A percentile compares a stretch with the other conserved stretches of the same genome.
Evolutionary conservation across 1,140 invertebrate species (phyloP).

Genomic region (Eciton burchellii): DNA sequence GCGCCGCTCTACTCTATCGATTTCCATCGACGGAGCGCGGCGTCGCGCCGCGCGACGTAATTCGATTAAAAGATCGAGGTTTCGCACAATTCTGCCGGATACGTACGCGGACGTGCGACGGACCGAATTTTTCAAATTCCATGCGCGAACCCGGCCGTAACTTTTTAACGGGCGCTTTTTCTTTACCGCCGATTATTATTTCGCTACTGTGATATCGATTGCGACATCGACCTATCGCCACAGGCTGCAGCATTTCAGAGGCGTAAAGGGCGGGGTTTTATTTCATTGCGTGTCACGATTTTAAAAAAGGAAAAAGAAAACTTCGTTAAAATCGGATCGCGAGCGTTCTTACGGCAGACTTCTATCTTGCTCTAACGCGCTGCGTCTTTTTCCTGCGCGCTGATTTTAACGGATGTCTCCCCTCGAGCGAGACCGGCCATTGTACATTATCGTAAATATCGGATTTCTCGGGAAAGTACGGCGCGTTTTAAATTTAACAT

Average conservation of each 20-base stretch:
- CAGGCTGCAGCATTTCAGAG: not conserved
- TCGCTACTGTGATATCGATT: slow-evolving; percentile 36
- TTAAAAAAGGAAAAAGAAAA: not conserved
- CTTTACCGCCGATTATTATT: slow-evolving; percentile 51
- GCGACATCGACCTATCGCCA: slow-evolving; percentile 24
- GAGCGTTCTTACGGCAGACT: not conserved
- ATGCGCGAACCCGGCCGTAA: slow-evolving; percentile 44
- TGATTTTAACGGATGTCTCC: not conserved
- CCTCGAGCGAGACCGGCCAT: not conserved
- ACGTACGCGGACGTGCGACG: not conserved
- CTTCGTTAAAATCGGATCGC: not conserved
- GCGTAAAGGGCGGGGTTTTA: not conserved
- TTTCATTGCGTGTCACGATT: slow-evolving; percentile 9
- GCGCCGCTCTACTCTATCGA: slow-evolving; percentile 53
- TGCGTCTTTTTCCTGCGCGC: not conserved
- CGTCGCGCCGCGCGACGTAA: slow-evolving; percentile 18
- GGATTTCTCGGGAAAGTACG: not conserved
- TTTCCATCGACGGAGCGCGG: slow-evolving; percentile 44
- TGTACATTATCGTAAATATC: not conserved
- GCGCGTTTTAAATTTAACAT: not conserved
- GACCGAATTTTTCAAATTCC: slow-evolving; percentile 50
- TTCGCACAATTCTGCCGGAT: slow-evolving; percentile 53
- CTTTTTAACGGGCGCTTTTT: slow-evolving; percentile 57
- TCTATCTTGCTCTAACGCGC: not conserved
- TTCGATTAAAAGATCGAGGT: slow-evolving; percentile 60